Evolutionary conservation across 2,888 invertebrate species (phyloP), one percentile per base, ranked within the genome.

Genomic region (Miltochrista miniata): DNA sequence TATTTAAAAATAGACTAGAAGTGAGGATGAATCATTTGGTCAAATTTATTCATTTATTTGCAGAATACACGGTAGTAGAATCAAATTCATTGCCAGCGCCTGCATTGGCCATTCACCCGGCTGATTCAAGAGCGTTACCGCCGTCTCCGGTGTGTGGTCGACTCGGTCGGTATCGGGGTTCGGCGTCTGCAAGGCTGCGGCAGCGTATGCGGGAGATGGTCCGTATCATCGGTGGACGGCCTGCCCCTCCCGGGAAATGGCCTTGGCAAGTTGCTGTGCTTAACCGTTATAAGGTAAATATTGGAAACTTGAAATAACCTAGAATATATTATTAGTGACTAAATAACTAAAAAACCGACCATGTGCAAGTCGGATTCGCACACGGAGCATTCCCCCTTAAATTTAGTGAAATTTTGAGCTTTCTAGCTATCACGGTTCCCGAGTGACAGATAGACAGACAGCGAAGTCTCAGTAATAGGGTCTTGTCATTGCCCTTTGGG

Each of bases 191-290:
- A 2, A 68, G 85, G n/a, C 55, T 76, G 44, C 75, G 83, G 67
- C 87, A 67, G 52, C 81, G 81, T 7, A 85, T 93, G 83, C 83
- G 87, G 15, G 93, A 93, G 48, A 94, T 95, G 94, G 89, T 96
- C 54, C 94, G 96, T 65, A 98, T 98, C 54, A 96, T 98, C 50
- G 98, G 98, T 0, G 98, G 98, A 0, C 92, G 94, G 46, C 95
- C 96, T 36, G 93, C 97, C 0, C 91, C 93, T 10, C 95, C 94
- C 43, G 96, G 97, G 35, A 96, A 95, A 75, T 98, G 98, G 98
- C 97, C 98, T 0, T 98, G 98, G 98, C 98, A 98, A 89, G 97
- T 97, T 14, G 98, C 96, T 45, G 94, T 98, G 46, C 93, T 98
- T 53, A 98, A 98, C 82, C 93, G 95, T 73, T 95, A 94, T 81